Base-by-base conservation (phyloP, 2,888 invertebrate genomes). In the Chrysolina oricalcia region DNA sequence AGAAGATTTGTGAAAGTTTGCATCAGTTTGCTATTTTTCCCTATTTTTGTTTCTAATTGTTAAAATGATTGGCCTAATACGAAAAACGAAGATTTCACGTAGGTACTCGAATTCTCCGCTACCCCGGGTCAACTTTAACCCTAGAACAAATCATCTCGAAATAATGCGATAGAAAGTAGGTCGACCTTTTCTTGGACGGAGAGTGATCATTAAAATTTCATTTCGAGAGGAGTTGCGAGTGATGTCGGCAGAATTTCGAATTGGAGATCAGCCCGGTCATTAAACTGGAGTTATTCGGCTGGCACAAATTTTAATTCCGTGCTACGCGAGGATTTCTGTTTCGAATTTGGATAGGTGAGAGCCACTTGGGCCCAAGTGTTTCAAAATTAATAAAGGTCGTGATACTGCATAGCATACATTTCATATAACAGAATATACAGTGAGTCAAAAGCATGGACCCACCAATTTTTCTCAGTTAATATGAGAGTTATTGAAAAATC, bases 191-290 rank as follows among this genome's bases (percentile, higher is more conserved):
- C 35, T 59, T 59, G 59, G 35, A 1, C 27, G 59, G n/a, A 19
- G 68, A 68, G 21, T 53, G 53, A 53, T 68, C 68, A 68, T 68
- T 68, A 68, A 68, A 68, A 40, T 68, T 68, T 68, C 68, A 68
- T 68, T 68, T 68, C 53, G 56, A 68, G 41, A 13, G 68, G 53
- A 53, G 43, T 19, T 21, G 41, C 21, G 40, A 68, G 68, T 48
- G 21, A 53, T 68, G 68, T 68, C 53, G 48, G 50, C 66, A 43
- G 27, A 15, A 50, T 66, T 66, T 66, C 27, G 48, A 66, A 66
- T 46, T 23, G 66, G 66, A 27, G 48, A 53, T 68, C 68, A 19
- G 40, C 23, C 23, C 40, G 53, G 68, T 68, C 68, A 68, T 68
- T 68, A 68, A 41, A 56, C 53, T 35, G 41, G 19, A 53, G 53